Evolutionary conservation across 2,113 vertebrate species (phyloP).

Genomic region (Cinclus cinclus): DNA sequence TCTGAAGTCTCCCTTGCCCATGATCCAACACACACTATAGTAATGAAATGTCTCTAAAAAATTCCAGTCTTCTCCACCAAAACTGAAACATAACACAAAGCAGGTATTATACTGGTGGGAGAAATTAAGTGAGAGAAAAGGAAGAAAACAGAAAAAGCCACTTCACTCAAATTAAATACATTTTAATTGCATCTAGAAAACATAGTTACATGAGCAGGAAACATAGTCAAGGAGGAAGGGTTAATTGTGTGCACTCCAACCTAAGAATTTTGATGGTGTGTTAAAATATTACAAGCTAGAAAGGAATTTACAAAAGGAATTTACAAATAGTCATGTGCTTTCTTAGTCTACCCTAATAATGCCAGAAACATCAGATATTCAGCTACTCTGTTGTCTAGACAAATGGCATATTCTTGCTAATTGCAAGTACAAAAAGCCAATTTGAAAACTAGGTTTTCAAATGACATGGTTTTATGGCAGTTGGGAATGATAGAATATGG

Average conservation of each 20-base stretch:
- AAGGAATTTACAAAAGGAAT: constrained; percentile 39
- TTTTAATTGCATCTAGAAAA: background rate
- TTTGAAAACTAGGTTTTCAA: background rate
- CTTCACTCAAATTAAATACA: background rate
- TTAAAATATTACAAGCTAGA: background rate
- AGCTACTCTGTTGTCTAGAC: constrained; percentile 25
- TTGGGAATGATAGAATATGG: constrained; percentile 2
- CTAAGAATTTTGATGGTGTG: background rate
- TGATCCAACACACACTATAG: background rate
- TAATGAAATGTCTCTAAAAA: background rate
- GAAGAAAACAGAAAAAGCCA: background rate
- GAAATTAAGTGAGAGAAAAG: background rate
- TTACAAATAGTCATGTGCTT: constrained; percentile 13
- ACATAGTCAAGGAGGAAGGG: background rate
- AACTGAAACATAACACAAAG: background rate
- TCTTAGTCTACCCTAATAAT: background rate
- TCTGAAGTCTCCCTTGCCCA: background rate
- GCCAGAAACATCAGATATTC: constrained; percentile 7
- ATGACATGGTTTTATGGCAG: background rate
- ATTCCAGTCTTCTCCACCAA: background rate
- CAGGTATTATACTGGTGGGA: background rate
- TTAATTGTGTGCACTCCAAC: background rate
- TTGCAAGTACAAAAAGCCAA: constrained; percentile 2
- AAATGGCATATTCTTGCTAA: constrained; percentile 35
- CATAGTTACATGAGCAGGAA: background rate